Evolutionary conservation across 2,113 vertebrate genomes (phyloP), one percentile per base, ranked within the genome.

Genomic region (Chaetops frenatus): DNA sequence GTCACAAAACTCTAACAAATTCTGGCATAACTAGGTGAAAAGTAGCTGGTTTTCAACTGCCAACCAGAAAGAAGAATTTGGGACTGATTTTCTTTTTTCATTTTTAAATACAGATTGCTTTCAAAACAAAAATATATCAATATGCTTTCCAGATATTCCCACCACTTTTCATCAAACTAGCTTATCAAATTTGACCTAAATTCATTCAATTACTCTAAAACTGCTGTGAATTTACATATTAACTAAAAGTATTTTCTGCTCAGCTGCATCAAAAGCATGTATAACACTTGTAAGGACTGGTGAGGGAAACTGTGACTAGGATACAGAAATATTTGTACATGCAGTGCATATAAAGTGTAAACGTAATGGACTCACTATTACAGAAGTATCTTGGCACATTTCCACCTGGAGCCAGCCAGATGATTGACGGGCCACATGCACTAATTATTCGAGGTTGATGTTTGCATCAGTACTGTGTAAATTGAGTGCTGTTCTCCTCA

Each of bases 281-380:
- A 42, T 54, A 85, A 77, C 17, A 36, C 54, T 85, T 77, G 23
- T 48, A 90, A 82, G 48, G 51, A 54, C 74, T 66, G 33, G 9
- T 72, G 24, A 35, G 20, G 54, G 56, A 91, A 95, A 86, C 62
- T 50, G 71, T 94, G 93, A 86, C 81, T 85, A 60, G 62, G 50
- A 70, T 69, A 72, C 58, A 91, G 96, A 96, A 95, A 93, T 93
- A 91, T 90, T 94, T 93, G 88, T 70, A 72, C 51, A 79, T 83
- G 64, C 73, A 96, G 45, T 84, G 77, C 54, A 94, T 95, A 94
- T 64, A 92, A 87, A 92, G 38, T 54, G 21, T 28, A 91, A 90
- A 89, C 38, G 74, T 76, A 92, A 94, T 73, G 58, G 50, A 54
- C 62, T 96, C 74, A 81, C 81, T 69, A 54, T 77, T 90, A 79